phyloP scores from a whole-genome alignment of 1,140 invertebrate species.

The Thaumetopoea pityocampa region DNA sequence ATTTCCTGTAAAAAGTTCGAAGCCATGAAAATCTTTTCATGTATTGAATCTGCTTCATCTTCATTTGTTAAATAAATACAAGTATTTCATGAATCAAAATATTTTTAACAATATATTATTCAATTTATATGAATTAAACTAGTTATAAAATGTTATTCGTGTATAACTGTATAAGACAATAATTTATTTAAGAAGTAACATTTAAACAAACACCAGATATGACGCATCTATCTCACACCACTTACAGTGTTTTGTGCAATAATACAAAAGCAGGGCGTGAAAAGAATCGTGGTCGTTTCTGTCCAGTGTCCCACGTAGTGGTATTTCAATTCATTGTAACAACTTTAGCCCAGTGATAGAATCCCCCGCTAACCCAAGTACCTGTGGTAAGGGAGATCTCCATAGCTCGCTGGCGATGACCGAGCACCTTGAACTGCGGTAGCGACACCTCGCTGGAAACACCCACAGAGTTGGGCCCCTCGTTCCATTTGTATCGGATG shows the following conservation, averaged over 20 bases:
- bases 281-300: slow-evolving; percentile 67
- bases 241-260: slow-evolving; percentile 66
- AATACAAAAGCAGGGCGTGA: slow-evolving; percentile 73
- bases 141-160: too few species aligned
- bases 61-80: too few species aligned
- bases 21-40: too few species aligned
- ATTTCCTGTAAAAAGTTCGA: slow-evolving; percentile 87
- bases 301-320: slow-evolving; percentile 66
- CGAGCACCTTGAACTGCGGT: slow-evolving; percentile 95
- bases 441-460: slow-evolving; percentile 94
- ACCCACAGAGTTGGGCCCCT: slow-evolving; percentile 93
- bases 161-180: too few species aligned
- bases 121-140: too few species aligned
- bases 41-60: too few species aligned
- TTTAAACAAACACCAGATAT: too few species aligned
- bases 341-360: slow-evolving; percentile 23
- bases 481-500: slow-evolving; percentile 97
- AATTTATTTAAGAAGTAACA: too few species aligned
- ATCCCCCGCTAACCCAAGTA: slow-evolving; percentile 73
- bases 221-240: slow-evolving; percentile 56
- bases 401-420: slow-evolving; percentile 91
- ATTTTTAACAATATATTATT: too few species aligned
- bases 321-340: slow-evolving; percentile 18
- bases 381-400: slow-evolving; percentile 95
- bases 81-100: too few species aligned